Conservation (phyloP, 30 jellyfish, hydroid and myxozoan species). For the Pseudorhiza aurosa region DNA sequence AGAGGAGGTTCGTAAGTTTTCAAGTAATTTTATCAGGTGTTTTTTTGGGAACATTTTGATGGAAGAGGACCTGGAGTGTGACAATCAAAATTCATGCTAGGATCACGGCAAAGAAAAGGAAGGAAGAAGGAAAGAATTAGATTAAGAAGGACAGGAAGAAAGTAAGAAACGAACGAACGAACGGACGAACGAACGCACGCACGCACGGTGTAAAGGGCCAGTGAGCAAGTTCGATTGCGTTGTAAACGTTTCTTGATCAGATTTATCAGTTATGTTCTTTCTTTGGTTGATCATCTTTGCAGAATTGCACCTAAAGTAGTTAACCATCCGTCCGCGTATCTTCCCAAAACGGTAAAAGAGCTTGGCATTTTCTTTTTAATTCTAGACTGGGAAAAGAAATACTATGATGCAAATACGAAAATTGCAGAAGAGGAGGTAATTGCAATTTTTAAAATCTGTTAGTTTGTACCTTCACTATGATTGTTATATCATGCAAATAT, state of each 20-base stretch:
- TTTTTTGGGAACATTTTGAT: no score
- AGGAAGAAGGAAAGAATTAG: not conserved
- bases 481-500: no score
- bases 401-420: constrained; percentile 60
- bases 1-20: constrained; percentile 44
- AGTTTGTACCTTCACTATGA: no score
- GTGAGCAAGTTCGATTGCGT: not conserved
- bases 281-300: not conserved
- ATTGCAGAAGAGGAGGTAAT: constrained; percentile 70
- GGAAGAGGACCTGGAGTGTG: no score
- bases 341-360: not conserved
- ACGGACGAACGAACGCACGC: not conserved
- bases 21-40: no score
- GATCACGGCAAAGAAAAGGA: no score
- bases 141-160: not conserved
- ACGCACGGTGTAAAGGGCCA: not conserved
- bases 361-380: constrained; percentile 2
- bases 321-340: no score
- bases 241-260: no score
- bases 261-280: no score
- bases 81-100: no score
- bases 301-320: no score
- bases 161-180: not conserved
- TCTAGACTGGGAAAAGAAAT: constrained; percentile 74
- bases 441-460: no score